phyloP scores from a whole-genome alignment of 2,888 invertebrate genomes.

The Parnassius glacialis region DNA sequence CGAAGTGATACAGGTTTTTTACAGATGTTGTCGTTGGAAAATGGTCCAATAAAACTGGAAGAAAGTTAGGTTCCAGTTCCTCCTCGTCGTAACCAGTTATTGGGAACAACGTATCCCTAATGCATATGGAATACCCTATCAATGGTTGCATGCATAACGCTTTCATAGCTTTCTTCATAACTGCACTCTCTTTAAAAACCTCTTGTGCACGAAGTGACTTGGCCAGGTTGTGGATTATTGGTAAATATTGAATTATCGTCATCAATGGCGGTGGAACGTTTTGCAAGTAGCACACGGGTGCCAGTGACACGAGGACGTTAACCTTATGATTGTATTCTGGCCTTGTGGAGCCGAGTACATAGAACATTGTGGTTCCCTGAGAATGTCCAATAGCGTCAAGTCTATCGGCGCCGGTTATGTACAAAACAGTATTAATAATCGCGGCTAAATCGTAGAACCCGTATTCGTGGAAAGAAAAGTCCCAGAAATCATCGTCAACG shows the following conservation, averaged over 20 bases:
- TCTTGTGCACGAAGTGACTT: constrained; percentile 29
- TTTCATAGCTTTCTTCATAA: constrained; percentile 6
- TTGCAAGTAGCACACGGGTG: too few species aligned
- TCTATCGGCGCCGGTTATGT: too few species aligned
- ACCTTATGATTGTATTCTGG: too few species aligned
- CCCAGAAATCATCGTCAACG: too few species aligned
- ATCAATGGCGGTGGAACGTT: too few species aligned
- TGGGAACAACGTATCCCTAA: constrained; percentile 21
- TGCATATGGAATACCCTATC: constrained; percentile 28
- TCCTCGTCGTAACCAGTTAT: constrained; percentile 31
- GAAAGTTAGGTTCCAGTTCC: constrained; percentile 35
- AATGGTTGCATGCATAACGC: constrained; percentile 25
- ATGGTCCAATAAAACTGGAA: constrained; percentile 33
- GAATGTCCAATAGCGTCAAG: too few species aligned
- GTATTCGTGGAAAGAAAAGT: too few species aligned
- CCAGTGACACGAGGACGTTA: too few species aligned
- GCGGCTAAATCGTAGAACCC: too few species aligned
- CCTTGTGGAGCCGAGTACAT: too few species aligned
- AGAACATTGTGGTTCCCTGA: too few species aligned
- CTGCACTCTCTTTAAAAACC: constrained; percentile 21
- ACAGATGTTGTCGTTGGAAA: constrained; percentile 39
- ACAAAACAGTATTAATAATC: too few species aligned
- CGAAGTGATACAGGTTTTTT: constrained; percentile 41
- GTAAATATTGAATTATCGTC: constrained; percentile 29
- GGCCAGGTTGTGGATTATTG: constrained; percentile 56